These are phyloP conservation scores for Leptatherina wallacei DNA, from an alignment of 2,797 vertebrate genomes.

Conservation along the genomic window DNA sequence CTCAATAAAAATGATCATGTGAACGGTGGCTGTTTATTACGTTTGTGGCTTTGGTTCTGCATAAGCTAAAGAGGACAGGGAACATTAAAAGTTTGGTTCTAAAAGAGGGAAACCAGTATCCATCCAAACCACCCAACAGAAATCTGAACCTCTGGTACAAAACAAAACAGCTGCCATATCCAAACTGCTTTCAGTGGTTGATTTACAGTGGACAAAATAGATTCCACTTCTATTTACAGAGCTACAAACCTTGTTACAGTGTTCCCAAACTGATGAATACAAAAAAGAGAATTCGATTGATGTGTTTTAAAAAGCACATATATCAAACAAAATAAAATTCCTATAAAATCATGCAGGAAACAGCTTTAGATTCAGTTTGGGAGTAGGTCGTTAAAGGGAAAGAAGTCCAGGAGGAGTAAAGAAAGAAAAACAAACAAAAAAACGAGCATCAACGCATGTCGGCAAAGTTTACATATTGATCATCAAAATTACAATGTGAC, in stretches of 20 bases:
- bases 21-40: slow-evolving; percentile 35
- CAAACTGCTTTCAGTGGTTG: slow-evolving; percentile 91
- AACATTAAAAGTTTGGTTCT: slow-evolving; percentile 31
- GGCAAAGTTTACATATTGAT: slow-evolving; percentile 75
- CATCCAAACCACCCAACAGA: slow-evolving; percentile 75
- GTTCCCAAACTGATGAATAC: slow-evolving; percentile 79
- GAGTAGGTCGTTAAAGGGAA: slow-evolving; percentile 82
- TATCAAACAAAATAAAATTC: slow-evolving; percentile 72
- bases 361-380: slow-evolving; percentile 79
- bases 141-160: slow-evolving; percentile 77
- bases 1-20: slow-evolving; percentile 46
- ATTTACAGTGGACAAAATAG: slow-evolving; percentile 75
- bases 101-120: slow-evolving; percentile 45
- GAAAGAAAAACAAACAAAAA: slow-evolving; percentile 6
- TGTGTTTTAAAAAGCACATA: slow-evolving; percentile 72
- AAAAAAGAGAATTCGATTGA: slow-evolving; percentile 60
- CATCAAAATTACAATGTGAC: slow-evolving; percentile 78
- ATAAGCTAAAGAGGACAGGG: slow-evolving; percentile 61
- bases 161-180: slow-evolving; percentile 90
- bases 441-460: slow-evolving; percentile 62
- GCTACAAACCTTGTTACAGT: slow-evolving; percentile 81
- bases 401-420: slow-evolving; percentile 61
- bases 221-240: slow-evolving; percentile 84
- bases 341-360: slow-evolving; percentile 84
- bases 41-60: slow-evolving; percentile 75